Percentiles rank a stretch among this genome's conserved stretches.
These are phyloP conservation scores for Ophiodon elongatus DNA, from an alignment of 2,113 vertebrate species.

Conservation along the genomic window DNA sequence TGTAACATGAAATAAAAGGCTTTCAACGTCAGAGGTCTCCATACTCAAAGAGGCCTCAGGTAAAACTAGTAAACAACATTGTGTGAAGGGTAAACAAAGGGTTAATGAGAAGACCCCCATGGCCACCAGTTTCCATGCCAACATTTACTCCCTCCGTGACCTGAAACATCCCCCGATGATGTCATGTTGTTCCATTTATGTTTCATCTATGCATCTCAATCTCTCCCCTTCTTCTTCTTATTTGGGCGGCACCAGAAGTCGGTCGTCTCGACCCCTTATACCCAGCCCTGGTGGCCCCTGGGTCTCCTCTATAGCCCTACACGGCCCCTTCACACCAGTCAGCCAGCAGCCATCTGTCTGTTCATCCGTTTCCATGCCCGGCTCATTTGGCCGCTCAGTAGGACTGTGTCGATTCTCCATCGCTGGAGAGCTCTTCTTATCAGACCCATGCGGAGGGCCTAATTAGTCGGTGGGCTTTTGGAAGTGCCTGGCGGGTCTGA, in stretches of 20 bases:
- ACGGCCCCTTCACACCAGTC: constrained; percentile 76
- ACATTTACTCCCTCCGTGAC: constrained; percentile 17
- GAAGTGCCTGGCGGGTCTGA: constrained; percentile 69
- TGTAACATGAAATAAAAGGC: constrained; percentile 45
- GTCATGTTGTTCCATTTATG: constrained; percentile 34
- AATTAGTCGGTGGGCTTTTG: constrained; percentile 81
- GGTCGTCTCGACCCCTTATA: constrained; percentile 49
- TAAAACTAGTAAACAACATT: constrained; percentile 67
- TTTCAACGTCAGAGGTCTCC: constrained; percentile 52
- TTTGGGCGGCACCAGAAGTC: constrained; percentile 55
- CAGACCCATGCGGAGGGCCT: constrained; percentile 83
- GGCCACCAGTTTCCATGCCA: constrained; percentile 34
- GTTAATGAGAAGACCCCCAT: constrained; percentile 71
- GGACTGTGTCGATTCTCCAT: constrained; percentile 75
- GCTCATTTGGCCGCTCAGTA: constrained; percentile 83
- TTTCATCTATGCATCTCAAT: constrained; percentile 54
- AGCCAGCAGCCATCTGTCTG: constrained; percentile 81
- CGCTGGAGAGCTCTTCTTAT: constrained; percentile 76
- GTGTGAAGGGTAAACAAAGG: constrained; percentile 69
- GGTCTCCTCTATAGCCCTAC: constrained; percentile 63
- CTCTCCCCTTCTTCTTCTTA: constrained; percentile 34
- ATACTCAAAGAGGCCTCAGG: constrained; percentile 58
- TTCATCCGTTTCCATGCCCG: constrained; percentile 71
- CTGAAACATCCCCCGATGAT: constrained; percentile 61
- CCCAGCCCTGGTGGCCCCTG: constrained; percentile 58